A percentile compares a stretch with the other conserved stretches of the same genome.
Evolutionary conservation across 2,113 vertebrate genomes (phyloP).

Genomic region (Chloroceryle aenea): DNA sequence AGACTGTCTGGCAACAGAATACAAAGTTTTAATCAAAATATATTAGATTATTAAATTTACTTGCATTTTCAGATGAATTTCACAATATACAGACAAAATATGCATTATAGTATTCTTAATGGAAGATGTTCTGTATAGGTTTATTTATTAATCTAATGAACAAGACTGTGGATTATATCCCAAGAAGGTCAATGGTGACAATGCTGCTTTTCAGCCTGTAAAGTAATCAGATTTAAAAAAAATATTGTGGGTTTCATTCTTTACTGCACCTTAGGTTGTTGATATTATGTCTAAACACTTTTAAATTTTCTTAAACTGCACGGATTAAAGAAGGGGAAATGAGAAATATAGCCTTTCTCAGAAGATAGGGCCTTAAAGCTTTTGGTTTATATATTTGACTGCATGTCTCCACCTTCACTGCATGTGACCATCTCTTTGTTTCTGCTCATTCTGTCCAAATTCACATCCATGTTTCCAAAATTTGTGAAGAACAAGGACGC

Average conservation of each 20-base stretch:
- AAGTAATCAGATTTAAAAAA: not conserved
- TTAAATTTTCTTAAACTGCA: not conserved
- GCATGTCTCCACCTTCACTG: conserved; percentile 56
- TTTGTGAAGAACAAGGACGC: conserved; percentile 80
- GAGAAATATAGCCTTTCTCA: not conserved
- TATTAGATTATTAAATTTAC: not conserved
- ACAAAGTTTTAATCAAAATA: not conserved
- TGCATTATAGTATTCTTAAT: not conserved
- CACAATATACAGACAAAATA: not conserved
- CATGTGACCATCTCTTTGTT: conserved; percentile 76
- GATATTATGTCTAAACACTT: not conserved
- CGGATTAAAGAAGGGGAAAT: not conserved
- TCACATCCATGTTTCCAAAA: conserved; percentile 72
- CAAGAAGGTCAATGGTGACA: not conserved
- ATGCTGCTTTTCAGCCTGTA: not conserved
- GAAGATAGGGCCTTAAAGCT: not conserved
- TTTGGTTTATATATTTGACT: conserved; percentile 19
- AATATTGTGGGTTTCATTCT: not conserved
- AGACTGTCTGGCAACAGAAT: not conserved
- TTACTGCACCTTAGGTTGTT: not conserved
- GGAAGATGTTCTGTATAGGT: not conserved
- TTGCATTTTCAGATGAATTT: not conserved
- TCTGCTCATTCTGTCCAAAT: conserved; percentile 69
- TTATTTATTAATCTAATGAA: not conserved
- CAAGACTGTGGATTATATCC: not conserved